Conservation (phyloP, 2,888 invertebrate species). For the Chorisops tibialis region DNA sequence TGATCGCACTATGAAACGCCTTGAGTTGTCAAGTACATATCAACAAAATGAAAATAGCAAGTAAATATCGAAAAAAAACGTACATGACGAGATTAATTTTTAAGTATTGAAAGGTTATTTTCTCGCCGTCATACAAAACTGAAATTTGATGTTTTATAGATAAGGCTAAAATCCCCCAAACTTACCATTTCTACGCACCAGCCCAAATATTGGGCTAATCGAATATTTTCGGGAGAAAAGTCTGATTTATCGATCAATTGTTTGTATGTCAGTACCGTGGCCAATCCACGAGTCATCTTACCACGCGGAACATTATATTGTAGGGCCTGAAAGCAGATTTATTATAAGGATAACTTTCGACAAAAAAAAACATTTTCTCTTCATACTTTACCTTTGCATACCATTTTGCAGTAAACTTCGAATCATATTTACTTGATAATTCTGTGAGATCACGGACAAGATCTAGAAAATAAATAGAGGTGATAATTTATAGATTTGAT, state of each 20-base stretch:
- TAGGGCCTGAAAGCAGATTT: constrained; percentile 58
- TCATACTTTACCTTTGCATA: constrained; percentile 77
- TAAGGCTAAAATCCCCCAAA: too few species aligned
- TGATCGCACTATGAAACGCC: too few species aligned
- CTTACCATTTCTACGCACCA: constrained; percentile 95
- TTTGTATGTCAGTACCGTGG: constrained; percentile 72
- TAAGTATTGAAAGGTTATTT: too few species aligned
- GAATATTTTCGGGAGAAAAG: constrained; percentile 72
- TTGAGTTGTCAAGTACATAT: too few species aligned
- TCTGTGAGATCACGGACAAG: constrained; percentile 79
- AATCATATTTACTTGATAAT: constrained; percentile 69
- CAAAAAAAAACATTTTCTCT: constrained; percentile 29
- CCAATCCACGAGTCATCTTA: constrained; percentile 77
- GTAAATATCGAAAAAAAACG: too few species aligned
- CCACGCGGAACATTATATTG: constrained; percentile 92
- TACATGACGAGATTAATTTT: too few species aligned
- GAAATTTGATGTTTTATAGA: too few species aligned
- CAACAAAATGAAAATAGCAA: too few species aligned
- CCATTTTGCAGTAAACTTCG: constrained; percentile 71
- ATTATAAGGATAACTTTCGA: background rate
- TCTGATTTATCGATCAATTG: constrained; percentile 64
- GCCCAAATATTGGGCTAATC: constrained; percentile 78
- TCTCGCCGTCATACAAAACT: too few species aligned
- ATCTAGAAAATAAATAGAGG: constrained; percentile 51
- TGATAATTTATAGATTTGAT: background rate